Conservation (phyloP, 2,888 invertebrate genomes). For the Helicoverpa assulta region DNA sequence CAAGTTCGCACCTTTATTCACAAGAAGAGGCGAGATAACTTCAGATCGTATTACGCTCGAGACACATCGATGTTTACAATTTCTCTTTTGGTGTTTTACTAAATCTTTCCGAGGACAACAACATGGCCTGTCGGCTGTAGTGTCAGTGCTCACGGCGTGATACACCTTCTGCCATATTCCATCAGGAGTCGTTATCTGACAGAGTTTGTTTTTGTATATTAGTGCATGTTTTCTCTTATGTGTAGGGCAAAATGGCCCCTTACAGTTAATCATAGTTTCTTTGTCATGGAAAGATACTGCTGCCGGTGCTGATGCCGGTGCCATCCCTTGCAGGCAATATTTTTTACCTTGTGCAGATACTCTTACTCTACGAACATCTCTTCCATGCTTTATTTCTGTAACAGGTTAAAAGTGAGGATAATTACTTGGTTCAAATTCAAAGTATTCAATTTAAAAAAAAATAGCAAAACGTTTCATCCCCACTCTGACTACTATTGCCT, state of each 20-base stretch:
- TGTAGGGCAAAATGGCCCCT: background rate
- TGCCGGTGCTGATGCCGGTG: background rate
- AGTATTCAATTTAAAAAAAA: too few relatives aligned
- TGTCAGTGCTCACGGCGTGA: constrained; percentile 68
- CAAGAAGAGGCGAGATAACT: constrained; percentile 66
- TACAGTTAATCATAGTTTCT: constrained; percentile 1
- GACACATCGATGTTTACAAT: constrained; percentile 55
- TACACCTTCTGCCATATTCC: background rate
- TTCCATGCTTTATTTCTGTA: background rate
- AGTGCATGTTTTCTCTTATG: background rate
- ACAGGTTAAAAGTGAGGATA: background rate
- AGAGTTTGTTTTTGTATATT: constrained; percentile 31
- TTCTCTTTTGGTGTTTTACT: background rate
- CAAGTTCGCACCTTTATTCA: constrained; percentile 58
- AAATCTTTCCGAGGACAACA: constrained; percentile 22
- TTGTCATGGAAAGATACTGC: background rate
- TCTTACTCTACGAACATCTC: constrained; percentile 21
- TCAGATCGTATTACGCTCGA: constrained; percentile 60
- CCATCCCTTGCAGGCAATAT: constrained; percentile 35
- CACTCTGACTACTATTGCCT: too few relatives aligned
- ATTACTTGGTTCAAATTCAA: too few relatives aligned
- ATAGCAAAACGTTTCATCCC: too few relatives aligned
- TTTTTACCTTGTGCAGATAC: constrained; percentile 34
- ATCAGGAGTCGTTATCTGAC: constrained; percentile 36
- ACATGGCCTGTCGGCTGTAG: constrained; percentile 75